These are phyloP conservation scores for Conomelus anceps DNA, from an alignment of 2,888 invertebrate genomes.

Conservation along the genomic window DNA sequence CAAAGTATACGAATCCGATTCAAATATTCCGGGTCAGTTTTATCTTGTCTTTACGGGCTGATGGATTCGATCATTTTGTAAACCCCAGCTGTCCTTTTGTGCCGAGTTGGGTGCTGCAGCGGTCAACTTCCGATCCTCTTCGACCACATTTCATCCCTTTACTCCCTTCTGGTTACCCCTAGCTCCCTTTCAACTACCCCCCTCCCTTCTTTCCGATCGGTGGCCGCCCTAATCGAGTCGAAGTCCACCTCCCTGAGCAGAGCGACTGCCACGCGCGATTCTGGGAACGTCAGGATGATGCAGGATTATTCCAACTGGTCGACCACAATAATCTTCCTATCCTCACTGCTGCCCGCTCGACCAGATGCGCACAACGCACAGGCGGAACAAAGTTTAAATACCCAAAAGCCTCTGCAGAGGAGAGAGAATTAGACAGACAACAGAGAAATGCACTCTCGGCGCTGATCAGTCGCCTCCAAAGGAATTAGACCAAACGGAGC, in stretches of 20 bases:
- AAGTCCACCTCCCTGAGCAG: background rate
- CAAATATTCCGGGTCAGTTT: background rate
- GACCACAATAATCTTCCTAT: background rate
- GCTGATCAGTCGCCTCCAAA: background rate
- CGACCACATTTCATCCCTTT: background rate
- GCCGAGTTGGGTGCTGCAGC: background rate
- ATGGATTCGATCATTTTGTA: background rate
- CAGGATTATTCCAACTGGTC: background rate
- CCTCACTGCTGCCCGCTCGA: background rate
- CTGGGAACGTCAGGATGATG: background rate
- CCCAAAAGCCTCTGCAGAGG: background rate
- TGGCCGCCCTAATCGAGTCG: background rate
- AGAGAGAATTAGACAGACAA: background rate
- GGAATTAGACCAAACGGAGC: background rate
- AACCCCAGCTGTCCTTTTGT: background rate
- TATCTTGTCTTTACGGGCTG: background rate
- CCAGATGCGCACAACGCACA: background rate
- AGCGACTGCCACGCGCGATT: too few relatives aligned
- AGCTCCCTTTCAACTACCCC: background rate
- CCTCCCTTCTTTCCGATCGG: background rate
- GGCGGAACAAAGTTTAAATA: background rate
- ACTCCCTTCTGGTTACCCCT: too few relatives aligned
- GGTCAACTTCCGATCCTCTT: background rate
- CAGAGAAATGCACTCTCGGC: background rate
- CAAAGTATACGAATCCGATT: background rate